phyloP scores from a whole-genome alignment of 2,888 invertebrate genomes.

The Diploptera punctata region DNA sequence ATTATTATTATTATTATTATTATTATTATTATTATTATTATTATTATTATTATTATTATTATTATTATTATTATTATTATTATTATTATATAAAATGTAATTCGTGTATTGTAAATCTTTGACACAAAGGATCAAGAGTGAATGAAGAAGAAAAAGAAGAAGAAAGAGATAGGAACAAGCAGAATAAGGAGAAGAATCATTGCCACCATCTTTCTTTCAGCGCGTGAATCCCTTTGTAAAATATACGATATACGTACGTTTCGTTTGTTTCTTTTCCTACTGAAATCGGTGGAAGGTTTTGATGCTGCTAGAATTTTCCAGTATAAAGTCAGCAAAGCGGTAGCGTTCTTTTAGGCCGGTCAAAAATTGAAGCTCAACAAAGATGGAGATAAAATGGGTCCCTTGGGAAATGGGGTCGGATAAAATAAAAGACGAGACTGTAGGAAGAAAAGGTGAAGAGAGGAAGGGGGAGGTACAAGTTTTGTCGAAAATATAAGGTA shows the following conservation, averaged over 20 bases:
- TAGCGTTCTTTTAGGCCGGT: slow-evolving; percentile 29
- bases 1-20: too few relatives aligned
- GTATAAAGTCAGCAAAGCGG: slow-evolving; percentile 22
- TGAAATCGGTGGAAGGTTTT: slow-evolving; percentile 30
- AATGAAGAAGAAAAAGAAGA: too few relatives aligned
- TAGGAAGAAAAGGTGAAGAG: background rate
- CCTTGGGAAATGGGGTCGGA: slow-evolving; percentile 32
- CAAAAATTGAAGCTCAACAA: slow-evolving; percentile 40
- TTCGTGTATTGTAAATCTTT: too few relatives aligned
- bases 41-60: too few relatives aligned
- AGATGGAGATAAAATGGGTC: slow-evolving; percentile 37
- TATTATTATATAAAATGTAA: too few relatives aligned
- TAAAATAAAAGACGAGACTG: slow-evolving; percentile 27
- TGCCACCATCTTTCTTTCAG: slow-evolving; percentile 39
- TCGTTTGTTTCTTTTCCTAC: slow-evolving; percentile 18
- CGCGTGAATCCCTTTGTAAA: slow-evolving; percentile 35
- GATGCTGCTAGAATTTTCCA: slow-evolving; percentile 16
- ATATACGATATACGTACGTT: slow-evolving; percentile 35
- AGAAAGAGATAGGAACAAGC: background rate
- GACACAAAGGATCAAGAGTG: too few relatives aligned
- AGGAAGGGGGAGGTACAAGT: slow-evolving; percentile 8
- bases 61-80: too few relatives aligned
- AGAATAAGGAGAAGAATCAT: slow-evolving; percentile 34
- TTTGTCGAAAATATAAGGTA: slow-evolving; percentile 2
- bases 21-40: too few relatives aligned